phyloP scores from a whole-genome alignment of 2,888 invertebrate genomes.

The Machimus rusticus region DNA sequence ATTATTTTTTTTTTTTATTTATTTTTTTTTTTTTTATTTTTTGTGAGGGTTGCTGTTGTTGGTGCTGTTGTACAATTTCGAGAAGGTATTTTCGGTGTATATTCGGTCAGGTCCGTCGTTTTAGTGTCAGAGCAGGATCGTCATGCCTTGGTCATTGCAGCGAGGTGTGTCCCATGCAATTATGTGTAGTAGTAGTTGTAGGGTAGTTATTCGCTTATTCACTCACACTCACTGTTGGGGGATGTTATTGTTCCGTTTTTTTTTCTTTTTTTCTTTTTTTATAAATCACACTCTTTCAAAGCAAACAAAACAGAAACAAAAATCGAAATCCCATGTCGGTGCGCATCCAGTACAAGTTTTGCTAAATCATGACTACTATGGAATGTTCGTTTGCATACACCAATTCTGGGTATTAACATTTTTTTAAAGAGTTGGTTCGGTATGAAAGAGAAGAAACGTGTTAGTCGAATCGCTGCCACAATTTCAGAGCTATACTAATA shows the following conservation, averaged over 20 bases:
- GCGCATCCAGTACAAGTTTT: neutral
- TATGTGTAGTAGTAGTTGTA: neutral
- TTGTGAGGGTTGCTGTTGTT: neutral
- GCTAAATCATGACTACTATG: constrained; percentile 46
- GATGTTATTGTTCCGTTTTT: neutral
- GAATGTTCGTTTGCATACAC: constrained; percentile 39
- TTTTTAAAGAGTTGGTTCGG: neutral
- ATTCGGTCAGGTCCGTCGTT: neutral
- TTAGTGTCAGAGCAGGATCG: neutral
- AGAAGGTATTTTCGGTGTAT: neutral
- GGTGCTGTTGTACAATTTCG: neutral
- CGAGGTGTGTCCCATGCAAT: neutral
- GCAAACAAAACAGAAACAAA: constrained; percentile 31
- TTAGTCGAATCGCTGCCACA: neutral
- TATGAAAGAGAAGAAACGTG: constrained; percentile 16
- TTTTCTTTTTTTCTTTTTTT: neutral
- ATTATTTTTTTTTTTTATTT: neutral
- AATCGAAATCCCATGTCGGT: constrained; percentile 23
- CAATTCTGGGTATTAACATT: constrained; percentile 23
- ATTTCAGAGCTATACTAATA: neutral
- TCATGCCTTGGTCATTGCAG: neutral
- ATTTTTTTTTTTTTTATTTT: neutral
- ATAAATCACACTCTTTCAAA: constrained; percentile 1
- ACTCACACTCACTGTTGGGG: neutral
- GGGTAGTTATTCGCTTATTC: neutral